Evolutionary conservation across 2,113 vertebrate species (phyloP), one percentile per base, ranked within the genome.

Genomic region (Tachysurus fulvidraco): DNA sequence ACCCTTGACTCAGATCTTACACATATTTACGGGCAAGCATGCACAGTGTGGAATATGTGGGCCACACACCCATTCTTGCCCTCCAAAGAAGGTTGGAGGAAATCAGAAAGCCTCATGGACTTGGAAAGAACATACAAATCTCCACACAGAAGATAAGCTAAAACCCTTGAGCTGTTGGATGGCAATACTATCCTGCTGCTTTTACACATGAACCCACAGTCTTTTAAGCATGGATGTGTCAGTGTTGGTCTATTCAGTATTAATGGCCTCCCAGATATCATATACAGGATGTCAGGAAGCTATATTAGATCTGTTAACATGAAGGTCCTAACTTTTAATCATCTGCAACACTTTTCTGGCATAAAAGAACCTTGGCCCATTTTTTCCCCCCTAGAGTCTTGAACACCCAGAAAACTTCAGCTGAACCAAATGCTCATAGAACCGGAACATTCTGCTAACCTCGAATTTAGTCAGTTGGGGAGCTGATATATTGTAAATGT

Each of bases 31-130:
- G 36, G 11, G 60, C 78, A 65, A 69, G 25, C 44, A 54, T 30
- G 59, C 59, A 79, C 64, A 62, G 44, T 28, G 25, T 30, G n/a
- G n/a, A 85, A 77, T 78, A 76, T 84, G 7, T 52, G 41, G 14
- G 41, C 14, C 71, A 85, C 5, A 83, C 62, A 71, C 19, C 44
- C 55, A 73, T 59, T 65, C n/a, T 44, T 41, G 3, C 16, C 9
- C 21, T 50, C 5, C 8, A 67, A 55, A 83, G 52, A 78, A 78
- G n/a, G 64, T 30, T 0, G 14, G 14, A 16, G 1, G n/a, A 67
- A 67, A 30, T 25, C 25, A n/a, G 62, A 71, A 71, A 71, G 6
- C 67, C 30, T 41, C 30, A 71, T 41, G 30, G 14, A 41, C 1
- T 41, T 2, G 6, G 67, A 8, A 28, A 21, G 67, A 73, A 44